Conservation (phyloP, 2,113 vertebrate genomes). For the Mirounga angustirostris region DNA sequence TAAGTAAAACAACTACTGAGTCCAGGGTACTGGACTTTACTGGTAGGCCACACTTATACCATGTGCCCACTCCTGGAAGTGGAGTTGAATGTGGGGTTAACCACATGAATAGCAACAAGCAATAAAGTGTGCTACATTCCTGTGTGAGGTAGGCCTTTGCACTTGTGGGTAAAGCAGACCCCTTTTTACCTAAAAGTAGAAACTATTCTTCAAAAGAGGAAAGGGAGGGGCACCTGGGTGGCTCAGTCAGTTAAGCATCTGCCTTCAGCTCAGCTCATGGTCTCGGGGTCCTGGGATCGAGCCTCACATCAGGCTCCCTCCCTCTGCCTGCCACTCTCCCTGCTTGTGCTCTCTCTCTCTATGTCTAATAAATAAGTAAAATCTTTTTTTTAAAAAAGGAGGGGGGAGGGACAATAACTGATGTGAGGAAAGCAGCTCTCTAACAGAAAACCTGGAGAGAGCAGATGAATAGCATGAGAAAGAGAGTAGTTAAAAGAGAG, state of each 20-base stretch:
- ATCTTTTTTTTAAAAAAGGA: no score
- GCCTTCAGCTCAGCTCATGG: no score
- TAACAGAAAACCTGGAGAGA: background rate
- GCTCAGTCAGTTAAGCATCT: no score
- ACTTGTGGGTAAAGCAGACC: background rate
- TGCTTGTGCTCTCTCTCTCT: no score
- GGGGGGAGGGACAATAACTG: background rate
- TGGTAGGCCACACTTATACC: background rate
- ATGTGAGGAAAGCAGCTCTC: background rate
- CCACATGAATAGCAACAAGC: rapidly evolving
- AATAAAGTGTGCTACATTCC: no score
- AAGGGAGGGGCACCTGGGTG: no score
- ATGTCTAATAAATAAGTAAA: no score
- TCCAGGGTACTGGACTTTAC: background rate
- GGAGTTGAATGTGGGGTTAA: background rate
- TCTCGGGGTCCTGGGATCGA: no score
- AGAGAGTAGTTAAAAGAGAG: background rate
- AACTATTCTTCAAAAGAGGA: background rate
- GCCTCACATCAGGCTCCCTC: no score
- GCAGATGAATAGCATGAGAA: background rate
- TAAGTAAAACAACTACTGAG: background rate
- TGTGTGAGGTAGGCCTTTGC: background rate
- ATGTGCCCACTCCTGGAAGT: rapidly evolving
- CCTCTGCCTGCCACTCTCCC: no score
- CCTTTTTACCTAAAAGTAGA: background rate